Base-by-base conservation (phyloP, 2,113 vertebrate genomes). In the Polyodon spathula region DNA sequence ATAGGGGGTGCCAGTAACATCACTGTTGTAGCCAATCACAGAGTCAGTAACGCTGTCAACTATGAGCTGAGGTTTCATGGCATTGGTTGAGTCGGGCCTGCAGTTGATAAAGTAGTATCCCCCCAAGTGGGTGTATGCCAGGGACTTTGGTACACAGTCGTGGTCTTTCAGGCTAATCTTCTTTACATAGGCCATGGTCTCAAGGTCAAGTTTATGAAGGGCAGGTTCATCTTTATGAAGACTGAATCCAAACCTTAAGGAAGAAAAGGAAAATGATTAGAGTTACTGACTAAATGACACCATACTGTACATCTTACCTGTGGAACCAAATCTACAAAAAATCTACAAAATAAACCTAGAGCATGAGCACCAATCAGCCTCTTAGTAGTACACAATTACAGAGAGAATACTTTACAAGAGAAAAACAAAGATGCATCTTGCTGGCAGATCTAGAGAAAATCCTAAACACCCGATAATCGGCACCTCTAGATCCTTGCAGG, bases 121-220 rank as follows among this genome's bases (percentile, higher is more conserved):
- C 8, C 95, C 95, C 6, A 97, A 79, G 54, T 94, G 93, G 0
- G 92, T 95, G 56, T 95, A 95, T 2, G 94, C 92, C 65, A 97
- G 57, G 0, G 92, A 86, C 10, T 77, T 85, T 9, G 96, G 96
- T 53, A 94, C 64, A 58, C 96, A 99, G 57, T 82, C 85, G 56
- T 89, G 92, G 67, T 91, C 88, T 69, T 78, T 82, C 67, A 99
- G 77, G 71, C 83, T 93, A 77, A 97, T 87, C 76, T 91, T 92
- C 77, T 91, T 95, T 76, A 94, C 81, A 40, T 95, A 95, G 0
- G 90, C 88, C 63, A 89, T 88, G 0, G 91, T 96, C 82, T 97
- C 95, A 65, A 99, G 89, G 68, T 98, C 90, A 50, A 97, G 93
- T 77, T 99, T 99, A 73, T 93, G 91, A 41, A 99, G 84, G 11